Evolutionary conservation across 2,797 vertebrate genomes (phyloP).

Genomic region (Chlorospingus flavigularis): DNA sequence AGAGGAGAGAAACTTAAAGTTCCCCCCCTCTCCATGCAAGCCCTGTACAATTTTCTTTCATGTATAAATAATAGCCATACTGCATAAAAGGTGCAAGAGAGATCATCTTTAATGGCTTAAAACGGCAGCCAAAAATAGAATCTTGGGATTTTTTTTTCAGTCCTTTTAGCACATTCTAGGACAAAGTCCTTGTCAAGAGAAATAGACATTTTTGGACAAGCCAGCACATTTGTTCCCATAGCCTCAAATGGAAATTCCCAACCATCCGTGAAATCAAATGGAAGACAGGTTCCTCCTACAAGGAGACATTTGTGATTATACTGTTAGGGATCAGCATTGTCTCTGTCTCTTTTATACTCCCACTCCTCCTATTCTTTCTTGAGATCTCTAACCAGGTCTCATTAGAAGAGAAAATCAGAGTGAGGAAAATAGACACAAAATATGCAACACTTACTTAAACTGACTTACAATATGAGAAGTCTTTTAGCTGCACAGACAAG

Average conservation of each 20-base stretch:
- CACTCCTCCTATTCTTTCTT: conserved; percentile 4
- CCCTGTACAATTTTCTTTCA: conserved; percentile 7
- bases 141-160: background rate
- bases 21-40: background rate
- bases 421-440: background rate
- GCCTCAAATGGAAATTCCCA: conserved; percentile 58
- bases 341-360: conserved; percentile 12
- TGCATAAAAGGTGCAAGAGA: conserved; percentile 30
- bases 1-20: background rate
- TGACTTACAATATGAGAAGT: background rate
- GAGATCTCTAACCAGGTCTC: conserved; percentile 28
- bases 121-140: conserved; percentile 17
- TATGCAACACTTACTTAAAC: background rate
- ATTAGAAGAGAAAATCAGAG: conserved; percentile 16
- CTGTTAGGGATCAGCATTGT: conserved; percentile 21
- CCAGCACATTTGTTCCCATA: conserved; percentile 46
- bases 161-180: conserved; percentile 39
- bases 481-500: background rate
- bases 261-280: conserved; percentile 58
- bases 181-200: conserved; percentile 30
- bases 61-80: conserved; percentile 42
- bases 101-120: conserved; percentile 27
- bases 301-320: conserved; percentile 57
- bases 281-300: conserved; percentile 51
- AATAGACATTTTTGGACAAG: conserved; percentile 29